Conservation (phyloP, 2,888 invertebrate species). For the Pseudococcus longispinus region DNA sequence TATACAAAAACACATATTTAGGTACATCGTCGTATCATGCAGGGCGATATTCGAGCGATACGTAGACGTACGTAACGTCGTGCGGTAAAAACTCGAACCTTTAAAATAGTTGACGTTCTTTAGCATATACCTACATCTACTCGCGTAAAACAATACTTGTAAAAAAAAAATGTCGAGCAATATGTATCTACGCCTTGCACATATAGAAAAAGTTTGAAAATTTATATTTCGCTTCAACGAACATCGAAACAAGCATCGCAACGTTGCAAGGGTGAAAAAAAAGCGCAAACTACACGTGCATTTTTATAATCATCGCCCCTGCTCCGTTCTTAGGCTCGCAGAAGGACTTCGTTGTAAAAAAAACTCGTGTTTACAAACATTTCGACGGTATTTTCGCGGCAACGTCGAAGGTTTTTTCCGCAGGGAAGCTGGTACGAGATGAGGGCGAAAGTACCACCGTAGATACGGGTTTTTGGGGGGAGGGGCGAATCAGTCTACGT, state of each 20-base stretch:
- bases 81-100: neutral
- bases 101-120: neutral
- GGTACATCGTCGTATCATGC: neutral
- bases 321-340: neutral
- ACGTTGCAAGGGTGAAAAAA: neutral
- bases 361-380: neutral
- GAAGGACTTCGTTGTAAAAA: neutral
- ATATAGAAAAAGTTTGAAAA: neutral
- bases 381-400: neutral
- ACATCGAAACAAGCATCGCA: neutral
- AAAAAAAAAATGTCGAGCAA: neutral
- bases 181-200: neutral
- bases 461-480: neutral
- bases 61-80: too few relatives aligned
- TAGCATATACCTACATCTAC: neutral
- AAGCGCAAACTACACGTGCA: neutral
- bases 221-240: neutral
- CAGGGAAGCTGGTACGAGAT: neutral
- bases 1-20: neutral
- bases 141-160: neutral
- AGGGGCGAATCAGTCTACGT: neutral
- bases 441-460: neutral
- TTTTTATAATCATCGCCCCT: neutral
- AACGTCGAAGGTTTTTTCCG: neutral
- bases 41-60: neutral